Evolutionary conservation across 2,113 vertebrate genomes (phyloP).

Genomic region (Poecilia latipinna): DNA sequence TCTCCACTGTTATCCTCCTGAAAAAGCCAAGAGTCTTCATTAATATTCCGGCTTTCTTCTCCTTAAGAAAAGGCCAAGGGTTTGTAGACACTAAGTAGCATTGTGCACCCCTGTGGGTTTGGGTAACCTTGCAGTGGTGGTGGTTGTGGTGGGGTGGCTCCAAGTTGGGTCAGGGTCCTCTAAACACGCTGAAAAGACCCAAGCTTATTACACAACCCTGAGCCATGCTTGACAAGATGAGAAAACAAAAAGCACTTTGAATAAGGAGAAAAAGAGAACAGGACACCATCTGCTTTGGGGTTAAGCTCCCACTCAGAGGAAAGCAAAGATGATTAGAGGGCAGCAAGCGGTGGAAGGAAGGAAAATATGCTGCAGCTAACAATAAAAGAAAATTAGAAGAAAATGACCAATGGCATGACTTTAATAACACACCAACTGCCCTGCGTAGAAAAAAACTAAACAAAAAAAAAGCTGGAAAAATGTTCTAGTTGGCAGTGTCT

Average conservation of each 20-base stretch:
- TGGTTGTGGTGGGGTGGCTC: constrained; percentile 74
- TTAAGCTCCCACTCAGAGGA: constrained; percentile 71
- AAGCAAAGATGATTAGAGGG: constrained; percentile 54
- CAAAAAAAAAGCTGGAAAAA: neutral
- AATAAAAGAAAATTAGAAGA: constrained; percentile 31
- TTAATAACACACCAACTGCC: constrained; percentile 27
- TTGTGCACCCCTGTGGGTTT: constrained; percentile 74
- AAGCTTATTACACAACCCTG: constrained; percentile 85
- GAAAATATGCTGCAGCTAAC: constrained; percentile 16
- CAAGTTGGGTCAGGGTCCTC: constrained; percentile 82
- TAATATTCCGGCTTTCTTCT: constrained; percentile 77
- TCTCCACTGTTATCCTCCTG: constrained; percentile 53
- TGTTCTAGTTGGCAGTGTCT: constrained; percentile 10
- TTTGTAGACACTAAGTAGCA: constrained; percentile 73
- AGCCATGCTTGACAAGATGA: constrained; percentile 85
- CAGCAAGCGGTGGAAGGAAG: constrained; percentile 34
- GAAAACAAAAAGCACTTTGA: constrained; percentile 83
- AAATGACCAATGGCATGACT: constrained; percentile 46
- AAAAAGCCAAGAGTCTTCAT: constrained; percentile 75
- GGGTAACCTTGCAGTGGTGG: constrained; percentile 76
- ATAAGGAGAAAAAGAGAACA: constrained; percentile 81
- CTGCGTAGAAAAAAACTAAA: constrained; percentile 6
- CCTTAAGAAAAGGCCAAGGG: constrained; percentile 53
- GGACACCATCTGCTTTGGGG: constrained; percentile 83
- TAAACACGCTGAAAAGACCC: constrained; percentile 82